Percentiles rank a stretch among this genome's conserved stretches.
Conservation (phyloP, 2,113 vertebrate genomes). For the Procavia capensis region DNA sequence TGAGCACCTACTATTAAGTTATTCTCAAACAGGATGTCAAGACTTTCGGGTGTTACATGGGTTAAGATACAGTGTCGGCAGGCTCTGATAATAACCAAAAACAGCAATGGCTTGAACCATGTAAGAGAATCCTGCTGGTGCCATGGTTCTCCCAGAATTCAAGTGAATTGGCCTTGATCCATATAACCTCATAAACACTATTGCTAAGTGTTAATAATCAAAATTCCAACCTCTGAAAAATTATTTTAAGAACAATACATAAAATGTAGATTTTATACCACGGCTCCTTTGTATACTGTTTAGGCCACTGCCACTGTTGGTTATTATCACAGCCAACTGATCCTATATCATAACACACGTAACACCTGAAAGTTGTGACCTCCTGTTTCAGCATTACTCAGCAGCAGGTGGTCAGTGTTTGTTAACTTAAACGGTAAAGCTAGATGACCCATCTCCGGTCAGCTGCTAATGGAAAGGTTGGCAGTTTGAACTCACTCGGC, state of each 20-base stretch:
- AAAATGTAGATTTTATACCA: not conserved
- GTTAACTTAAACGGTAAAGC: not conserved
- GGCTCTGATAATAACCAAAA: not conserved
- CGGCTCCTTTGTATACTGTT: not conserved
- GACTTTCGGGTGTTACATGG: not conserved
- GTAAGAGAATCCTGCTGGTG: too few relatives aligned
- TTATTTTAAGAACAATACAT: not conserved
- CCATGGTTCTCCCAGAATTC: too few relatives aligned
- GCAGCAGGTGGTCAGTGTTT: not conserved
- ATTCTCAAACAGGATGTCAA: not conserved
- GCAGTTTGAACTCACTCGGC: too few relatives aligned
- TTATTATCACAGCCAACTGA: not conserved
- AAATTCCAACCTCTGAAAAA: not conserved
- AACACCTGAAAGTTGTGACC: not conserved
- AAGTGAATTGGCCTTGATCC: not conserved
- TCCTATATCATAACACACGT: not conserved
- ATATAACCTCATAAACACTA: slow-evolving; percentile 3
- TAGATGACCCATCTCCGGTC: not conserved
- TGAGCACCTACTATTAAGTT: not conserved
- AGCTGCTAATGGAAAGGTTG: too few relatives aligned
- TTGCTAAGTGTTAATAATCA: not conserved
- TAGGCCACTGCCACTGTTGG: not conserved
- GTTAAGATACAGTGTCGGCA: not conserved
- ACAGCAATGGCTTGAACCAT: not conserved
- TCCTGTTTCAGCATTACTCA: not conserved